Evolutionary conservation across 1,140 invertebrate species (phyloP).

Genomic region (Charaxes varanes): DNA sequence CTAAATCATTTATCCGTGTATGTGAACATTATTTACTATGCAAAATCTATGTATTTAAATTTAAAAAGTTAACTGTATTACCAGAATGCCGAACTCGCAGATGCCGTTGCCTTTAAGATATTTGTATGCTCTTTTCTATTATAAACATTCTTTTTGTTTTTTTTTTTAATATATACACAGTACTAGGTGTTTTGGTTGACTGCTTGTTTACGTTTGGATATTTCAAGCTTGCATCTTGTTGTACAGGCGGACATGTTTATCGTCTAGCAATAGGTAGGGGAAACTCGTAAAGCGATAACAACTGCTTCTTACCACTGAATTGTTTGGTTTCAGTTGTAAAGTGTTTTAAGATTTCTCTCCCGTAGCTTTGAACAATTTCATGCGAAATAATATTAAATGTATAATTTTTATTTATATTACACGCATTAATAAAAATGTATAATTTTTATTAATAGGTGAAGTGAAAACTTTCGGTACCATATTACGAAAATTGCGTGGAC

Average conservation of each 20-base stretch:
- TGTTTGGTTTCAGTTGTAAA: conserved; percentile 30
- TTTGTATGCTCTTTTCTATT: no score
- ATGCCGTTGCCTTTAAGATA: no score
- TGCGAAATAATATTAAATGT: neutral
- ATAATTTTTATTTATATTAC: neutral
- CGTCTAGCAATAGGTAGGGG: conserved; percentile 39
- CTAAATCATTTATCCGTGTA: no score
- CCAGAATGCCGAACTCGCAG: no score
- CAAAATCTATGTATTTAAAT: no score
- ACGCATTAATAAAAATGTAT: neutral
- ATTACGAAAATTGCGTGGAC: no score
- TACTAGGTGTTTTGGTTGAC: conserved; percentile 8
- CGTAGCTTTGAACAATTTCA: neutral
- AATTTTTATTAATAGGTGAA: no score
- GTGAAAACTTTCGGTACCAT: no score
- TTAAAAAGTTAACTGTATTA: no score
- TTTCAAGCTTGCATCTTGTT: conserved; percentile 50
- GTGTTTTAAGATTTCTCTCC: conserved; percentile 1
- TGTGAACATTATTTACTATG: no score
- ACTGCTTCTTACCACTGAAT: conserved; percentile 25
- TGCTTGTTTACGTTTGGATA: conserved; percentile 29
- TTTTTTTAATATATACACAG: no score
- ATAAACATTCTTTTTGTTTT: no score
- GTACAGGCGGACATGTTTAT: conserved; percentile 54
- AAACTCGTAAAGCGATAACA: conserved; percentile 42